Evolutionary conservation across 2,113 vertebrate species (phyloP).

Genomic region (Apodemus sylvaticus): DNA sequence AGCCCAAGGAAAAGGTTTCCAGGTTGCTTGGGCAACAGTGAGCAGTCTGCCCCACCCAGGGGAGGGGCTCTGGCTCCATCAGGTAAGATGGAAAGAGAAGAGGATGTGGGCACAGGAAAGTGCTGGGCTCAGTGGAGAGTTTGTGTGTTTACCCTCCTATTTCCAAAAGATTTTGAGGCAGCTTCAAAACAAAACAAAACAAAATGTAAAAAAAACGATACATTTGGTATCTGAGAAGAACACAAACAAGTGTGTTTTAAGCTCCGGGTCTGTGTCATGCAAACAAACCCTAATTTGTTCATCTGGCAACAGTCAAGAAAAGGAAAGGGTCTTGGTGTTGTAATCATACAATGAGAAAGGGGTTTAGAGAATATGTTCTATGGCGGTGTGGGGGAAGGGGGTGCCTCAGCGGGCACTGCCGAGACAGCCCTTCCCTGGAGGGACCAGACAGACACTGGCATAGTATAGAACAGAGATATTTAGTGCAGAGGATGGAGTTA

Average conservation of each 20-base stretch:
- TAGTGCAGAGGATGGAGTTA: too few species aligned
- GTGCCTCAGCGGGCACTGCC: too few species aligned
- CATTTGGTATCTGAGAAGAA: not conserved
- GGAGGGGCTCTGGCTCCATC: not conserved
- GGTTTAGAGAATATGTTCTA: too few species aligned
- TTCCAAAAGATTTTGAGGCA: conserved; percentile 3
- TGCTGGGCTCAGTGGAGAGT: not conserved
- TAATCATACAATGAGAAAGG: too few species aligned
- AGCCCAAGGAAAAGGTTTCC: not conserved
- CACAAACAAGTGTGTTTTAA: not conserved
- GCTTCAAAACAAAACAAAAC: not conserved
- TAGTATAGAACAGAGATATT: too few species aligned
- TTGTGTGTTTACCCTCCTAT: not conserved
- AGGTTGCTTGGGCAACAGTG: not conserved
- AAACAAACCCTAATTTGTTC: not conserved
- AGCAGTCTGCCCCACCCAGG: not conserved
- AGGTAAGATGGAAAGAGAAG: not conserved
- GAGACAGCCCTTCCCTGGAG: too few species aligned
- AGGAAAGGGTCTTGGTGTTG: too few species aligned
- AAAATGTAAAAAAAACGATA: not conserved
- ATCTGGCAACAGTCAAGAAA: not conserved
- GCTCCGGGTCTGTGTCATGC: too few species aligned
- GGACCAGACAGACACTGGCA: too few species aligned
- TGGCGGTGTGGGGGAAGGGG: too few species aligned
- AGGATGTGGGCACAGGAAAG: conserved; percentile 31